Percentiles rank a stretch among this genome's conserved stretches.
Conservation (phyloP, 2,888 invertebrate species). For the Mechanitis messenoides region DNA sequence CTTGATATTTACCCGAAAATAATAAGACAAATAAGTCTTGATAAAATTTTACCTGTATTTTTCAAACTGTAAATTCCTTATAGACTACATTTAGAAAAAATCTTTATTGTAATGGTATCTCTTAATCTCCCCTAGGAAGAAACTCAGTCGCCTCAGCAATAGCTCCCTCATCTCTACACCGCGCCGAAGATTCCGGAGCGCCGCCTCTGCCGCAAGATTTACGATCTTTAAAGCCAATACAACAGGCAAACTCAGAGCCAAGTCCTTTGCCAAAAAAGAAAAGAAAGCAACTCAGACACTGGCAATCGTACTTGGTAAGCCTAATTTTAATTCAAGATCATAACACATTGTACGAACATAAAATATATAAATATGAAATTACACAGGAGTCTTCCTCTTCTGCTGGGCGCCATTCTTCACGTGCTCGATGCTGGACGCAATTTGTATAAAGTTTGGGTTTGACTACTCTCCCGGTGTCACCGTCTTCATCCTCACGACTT, state of each 20-base stretch:
- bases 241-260: conserved; percentile 93
- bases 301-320: conserved; percentile 97
- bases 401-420: conserved; percentile 99
- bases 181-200: conserved; percentile 63
- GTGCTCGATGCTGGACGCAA: conserved; percentile 97
- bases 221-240: conserved; percentile 95
- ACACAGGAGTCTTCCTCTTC: conserved; percentile 95
- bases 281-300: conserved; percentile 98
- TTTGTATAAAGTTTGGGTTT: conserved; percentile 90
- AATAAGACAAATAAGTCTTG: too few species aligned
- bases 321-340: neutral
- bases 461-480: conserved; percentile 90
- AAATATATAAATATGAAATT: conserved; percentile 11
- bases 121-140: conserved; percentile 47
- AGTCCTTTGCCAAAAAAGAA: conserved; percentile 95
- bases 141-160: conserved; percentile 60
- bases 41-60: too few species aligned
- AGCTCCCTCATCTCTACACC: conserved; percentile 62
- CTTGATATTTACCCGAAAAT: too few species aligned
- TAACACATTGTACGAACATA: neutral
- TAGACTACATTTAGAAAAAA: too few species aligned
- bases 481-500: conserved; percentile 95
- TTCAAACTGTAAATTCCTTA: too few species aligned
- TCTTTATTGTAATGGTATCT: too few species aligned
- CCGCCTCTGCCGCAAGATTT: conserved; percentile 84